Evolutionary conservation across 2,888 invertebrate genomes (phyloP).

Genomic region (Hypsopygia costalis): DNA sequence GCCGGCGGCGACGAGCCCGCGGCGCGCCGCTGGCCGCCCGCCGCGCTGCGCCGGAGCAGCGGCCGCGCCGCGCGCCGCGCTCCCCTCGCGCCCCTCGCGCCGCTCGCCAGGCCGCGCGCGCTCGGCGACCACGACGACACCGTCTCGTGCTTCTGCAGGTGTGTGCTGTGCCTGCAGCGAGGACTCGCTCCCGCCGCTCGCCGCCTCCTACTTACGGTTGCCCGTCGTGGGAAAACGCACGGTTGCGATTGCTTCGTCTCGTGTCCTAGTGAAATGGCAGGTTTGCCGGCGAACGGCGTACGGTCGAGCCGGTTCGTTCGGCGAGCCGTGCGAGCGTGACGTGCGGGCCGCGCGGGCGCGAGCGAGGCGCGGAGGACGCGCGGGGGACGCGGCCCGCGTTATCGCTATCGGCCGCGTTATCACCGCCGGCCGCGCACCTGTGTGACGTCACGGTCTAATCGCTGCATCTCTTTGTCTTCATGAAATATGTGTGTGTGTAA

Average conservation of each 20-base stretch:
- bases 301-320: no score
- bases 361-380: no score
- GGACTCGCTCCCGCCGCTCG: no score
- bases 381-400: slow-evolving; percentile 16
- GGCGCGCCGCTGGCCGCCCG: slow-evolving; percentile 54
- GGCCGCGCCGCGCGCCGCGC: slow-evolving; percentile 56
- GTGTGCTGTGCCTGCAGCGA: slow-evolving; percentile 35
- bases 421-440: slow-evolving; percentile 38
- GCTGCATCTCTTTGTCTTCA: neutral
- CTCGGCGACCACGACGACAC: slow-evolving; percentile 85
- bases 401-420: slow-evolving; percentile 45
- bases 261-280: no score
- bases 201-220: no score
- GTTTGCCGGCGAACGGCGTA: no score
- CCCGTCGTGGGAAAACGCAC: no score
- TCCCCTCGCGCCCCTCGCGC: slow-evolving; percentile 64
- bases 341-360: neutral
- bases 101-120: slow-evolving; percentile 54
- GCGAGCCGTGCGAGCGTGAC: no score
- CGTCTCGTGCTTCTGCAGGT: slow-evolving; percentile 92
- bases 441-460: slow-evolving; percentile 42
- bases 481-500: slow-evolving; percentile 1
- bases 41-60: slow-evolving; percentile 59
- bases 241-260: no score
- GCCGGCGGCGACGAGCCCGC: slow-evolving; percentile 27